Evolutionary conservation across 2,888 invertebrate genomes (phyloP).

Genomic region (Hirtodrosophila confusa): DNA sequence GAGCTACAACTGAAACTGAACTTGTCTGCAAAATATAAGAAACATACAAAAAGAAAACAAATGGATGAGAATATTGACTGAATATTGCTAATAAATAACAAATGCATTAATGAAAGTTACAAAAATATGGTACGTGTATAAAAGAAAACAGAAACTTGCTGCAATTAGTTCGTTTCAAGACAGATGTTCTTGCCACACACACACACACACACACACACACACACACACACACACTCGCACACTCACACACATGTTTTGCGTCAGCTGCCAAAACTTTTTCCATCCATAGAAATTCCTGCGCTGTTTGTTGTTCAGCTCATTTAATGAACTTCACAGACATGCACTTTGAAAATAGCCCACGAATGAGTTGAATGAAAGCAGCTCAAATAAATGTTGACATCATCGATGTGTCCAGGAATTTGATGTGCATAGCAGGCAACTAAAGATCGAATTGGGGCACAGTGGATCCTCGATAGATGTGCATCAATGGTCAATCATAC

Average conservation of each 20-base stretch:
- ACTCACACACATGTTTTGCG: no score
- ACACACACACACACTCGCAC: no score
- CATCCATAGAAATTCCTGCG: constrained; percentile 5
- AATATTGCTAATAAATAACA: constrained; percentile 23
- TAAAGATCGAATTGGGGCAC: constrained; percentile 38
- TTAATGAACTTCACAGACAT: constrained; percentile 29
- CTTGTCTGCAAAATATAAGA: constrained; percentile 65
- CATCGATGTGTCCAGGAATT: constrained; percentile 46
- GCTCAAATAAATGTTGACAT: constrained; percentile 54
- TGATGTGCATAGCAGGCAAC: neutral
- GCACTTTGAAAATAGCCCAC: constrained; percentile 17
- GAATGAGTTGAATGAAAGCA: constrained; percentile 35
- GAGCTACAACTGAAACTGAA: constrained; percentile 75
- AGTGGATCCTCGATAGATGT: neutral
- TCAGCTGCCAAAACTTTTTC: constrained; percentile 21
- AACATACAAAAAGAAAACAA: constrained; percentile 37
- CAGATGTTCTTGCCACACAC: constrained; percentile 3
- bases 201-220: neutral
- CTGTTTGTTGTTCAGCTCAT: neutral
- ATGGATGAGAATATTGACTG: constrained; percentile 27
- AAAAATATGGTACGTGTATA: constrained; percentile 1
- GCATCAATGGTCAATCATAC: no score
- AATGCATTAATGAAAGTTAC: constrained; percentile 28
- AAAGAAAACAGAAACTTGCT: neutral
- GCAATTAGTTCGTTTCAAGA: neutral